phyloP scores from a whole-genome alignment of 2,113 vertebrate genomes.

The Oncorhynchus clarkii region DNA sequence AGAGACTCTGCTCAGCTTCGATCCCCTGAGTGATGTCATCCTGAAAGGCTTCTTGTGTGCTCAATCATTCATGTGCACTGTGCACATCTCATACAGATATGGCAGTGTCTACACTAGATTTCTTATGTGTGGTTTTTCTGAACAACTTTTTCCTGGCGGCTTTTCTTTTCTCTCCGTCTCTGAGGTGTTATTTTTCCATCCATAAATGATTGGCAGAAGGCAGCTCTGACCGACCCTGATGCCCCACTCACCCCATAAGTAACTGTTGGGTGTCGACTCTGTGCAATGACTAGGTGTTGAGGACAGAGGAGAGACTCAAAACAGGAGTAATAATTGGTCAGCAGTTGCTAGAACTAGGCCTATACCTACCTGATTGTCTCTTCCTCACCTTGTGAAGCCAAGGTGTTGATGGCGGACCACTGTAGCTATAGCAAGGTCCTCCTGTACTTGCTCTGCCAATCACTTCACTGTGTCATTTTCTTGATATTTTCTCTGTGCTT shows the following conservation, averaged over 20 bases:
- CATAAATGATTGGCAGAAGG: not conserved
- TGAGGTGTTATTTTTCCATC: not conserved
- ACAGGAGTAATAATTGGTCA: slow-evolving; percentile 1
- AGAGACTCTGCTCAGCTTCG: not conserved
- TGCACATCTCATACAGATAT: not conserved
- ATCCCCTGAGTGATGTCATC: not conserved
- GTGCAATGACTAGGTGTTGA: not conserved
- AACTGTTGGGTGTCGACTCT: not conserved
- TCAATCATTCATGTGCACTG: not conserved
- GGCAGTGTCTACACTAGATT: not conserved
- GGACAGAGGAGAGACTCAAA: not conserved
- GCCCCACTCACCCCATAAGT: not conserved
- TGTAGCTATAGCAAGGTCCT: not conserved
- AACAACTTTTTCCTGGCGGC: no score
- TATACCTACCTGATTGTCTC: not conserved
- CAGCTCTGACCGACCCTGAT: not conserved
- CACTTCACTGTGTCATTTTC: not conserved
- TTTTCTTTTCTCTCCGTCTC: not conserved
- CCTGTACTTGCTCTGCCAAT: not conserved
- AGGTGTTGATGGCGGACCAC: not conserved
- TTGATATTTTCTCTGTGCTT: not conserved
- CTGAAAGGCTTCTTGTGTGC: slow-evolving; percentile 1
- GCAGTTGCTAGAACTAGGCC: not conserved
- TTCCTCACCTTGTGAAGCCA: not conserved
- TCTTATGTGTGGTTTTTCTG: not conserved